A percentile compares a stretch with the other conserved stretches of the same genome.
Evolutionary conservation across 2,113 vertebrate species (phyloP).

Genomic region (Silurus asotus): DNA sequence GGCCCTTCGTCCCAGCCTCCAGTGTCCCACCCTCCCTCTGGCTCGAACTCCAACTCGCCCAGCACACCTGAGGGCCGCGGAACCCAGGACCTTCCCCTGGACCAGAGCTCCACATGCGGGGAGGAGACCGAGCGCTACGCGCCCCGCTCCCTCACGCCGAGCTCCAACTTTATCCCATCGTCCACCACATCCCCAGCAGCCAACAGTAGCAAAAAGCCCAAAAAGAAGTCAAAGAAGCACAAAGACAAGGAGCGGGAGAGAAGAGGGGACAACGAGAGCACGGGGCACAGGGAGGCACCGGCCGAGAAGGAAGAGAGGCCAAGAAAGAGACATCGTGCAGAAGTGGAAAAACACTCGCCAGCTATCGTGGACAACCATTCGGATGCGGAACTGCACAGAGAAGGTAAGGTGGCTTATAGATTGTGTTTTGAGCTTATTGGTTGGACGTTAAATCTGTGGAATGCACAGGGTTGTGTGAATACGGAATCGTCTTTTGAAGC

Average conservation of each 20-base stretch:
- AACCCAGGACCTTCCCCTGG: slow-evolving; percentile 81
- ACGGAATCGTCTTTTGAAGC: background rate
- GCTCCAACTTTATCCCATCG: slow-evolving; percentile 59
- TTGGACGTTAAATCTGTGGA: background rate
- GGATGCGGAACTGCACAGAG: slow-evolving; percentile 35
- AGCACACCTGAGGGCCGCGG: slow-evolving; percentile 84
- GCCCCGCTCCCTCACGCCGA: slow-evolving; percentile 63
- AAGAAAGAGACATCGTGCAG: slow-evolving; percentile 63
- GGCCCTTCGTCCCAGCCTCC: slow-evolving; percentile 41
- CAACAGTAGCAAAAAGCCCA: slow-evolving; percentile 76
- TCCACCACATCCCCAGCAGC: slow-evolving; percentile 62
- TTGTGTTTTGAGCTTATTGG: background rate
- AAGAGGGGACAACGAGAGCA: slow-evolving; percentile 72
- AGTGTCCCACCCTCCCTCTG: slow-evolving; percentile 65
- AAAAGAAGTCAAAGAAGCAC: slow-evolving; percentile 83
- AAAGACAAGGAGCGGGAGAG: slow-evolving; percentile 76
- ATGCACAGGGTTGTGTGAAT: background rate
- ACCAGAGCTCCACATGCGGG: slow-evolving; percentile 74
- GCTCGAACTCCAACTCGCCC: slow-evolving; percentile 82
- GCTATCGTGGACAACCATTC: slow-evolving; percentile 29
- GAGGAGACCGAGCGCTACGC: slow-evolving; percentile 75
- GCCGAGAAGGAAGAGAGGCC: slow-evolving; percentile 55
- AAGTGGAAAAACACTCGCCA: slow-evolving; percentile 41
- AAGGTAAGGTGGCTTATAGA: slow-evolving; percentile 51
- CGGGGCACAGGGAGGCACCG: slow-evolving; percentile 59